phyloP scores from a whole-genome alignment of 2,113 vertebrate species.

The Romanogobio albipinnatus region DNA sequence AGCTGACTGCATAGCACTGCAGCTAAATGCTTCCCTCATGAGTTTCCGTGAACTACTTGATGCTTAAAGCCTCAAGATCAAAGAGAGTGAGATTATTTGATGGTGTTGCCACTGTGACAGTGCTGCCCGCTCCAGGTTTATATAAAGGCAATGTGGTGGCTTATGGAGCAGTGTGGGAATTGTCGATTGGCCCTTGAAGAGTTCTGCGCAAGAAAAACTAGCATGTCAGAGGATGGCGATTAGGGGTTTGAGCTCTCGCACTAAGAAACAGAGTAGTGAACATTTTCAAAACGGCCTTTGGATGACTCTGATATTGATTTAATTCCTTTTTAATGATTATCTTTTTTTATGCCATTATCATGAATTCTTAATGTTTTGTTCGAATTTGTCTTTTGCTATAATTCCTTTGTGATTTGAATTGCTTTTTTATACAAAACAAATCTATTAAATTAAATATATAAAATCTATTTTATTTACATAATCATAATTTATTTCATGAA shows the following conservation, averaged over 20 bases:
- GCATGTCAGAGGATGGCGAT: background rate
- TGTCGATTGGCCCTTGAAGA: background rate
- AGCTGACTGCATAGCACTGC: background rate
- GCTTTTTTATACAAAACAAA: background rate
- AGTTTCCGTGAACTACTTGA: conserved; percentile 10
- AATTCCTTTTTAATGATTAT: conserved; percentile 2
- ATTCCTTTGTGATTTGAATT: background rate
- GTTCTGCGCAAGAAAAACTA: background rate
- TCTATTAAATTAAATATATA: background rate
- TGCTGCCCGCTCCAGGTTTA: background rate
- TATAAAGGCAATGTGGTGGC: background rate
- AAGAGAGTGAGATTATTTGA: conserved; percentile 28
- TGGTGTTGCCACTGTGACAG: conserved; percentile 9
- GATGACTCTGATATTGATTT: background rate
- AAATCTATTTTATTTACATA: background rate
- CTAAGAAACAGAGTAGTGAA: background rate
- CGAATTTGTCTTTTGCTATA: background rate
- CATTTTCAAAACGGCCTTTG: background rate
- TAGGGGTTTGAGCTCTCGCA: background rate
- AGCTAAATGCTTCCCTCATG: conserved; percentile 13
- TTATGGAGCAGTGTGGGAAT: conserved; percentile 15
- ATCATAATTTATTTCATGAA: background rate
- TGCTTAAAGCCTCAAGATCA: conserved; percentile 36
- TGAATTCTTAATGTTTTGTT: background rate
- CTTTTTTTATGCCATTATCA: background rate